Base-by-base conservation (phyloP, 2,888 invertebrate genomes). In the Thalpophila matura region DNA sequence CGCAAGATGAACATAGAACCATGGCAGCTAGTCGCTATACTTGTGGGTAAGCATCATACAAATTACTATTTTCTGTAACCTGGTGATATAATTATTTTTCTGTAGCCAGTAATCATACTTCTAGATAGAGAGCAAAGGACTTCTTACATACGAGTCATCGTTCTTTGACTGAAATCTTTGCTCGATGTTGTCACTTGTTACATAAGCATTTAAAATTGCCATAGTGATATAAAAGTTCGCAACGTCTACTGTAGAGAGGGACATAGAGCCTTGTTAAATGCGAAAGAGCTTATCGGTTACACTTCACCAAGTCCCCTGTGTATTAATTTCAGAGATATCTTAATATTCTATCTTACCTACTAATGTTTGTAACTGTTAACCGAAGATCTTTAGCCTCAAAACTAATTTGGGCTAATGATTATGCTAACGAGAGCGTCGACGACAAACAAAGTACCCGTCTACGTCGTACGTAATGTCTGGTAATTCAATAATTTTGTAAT, bases 21-120 rank as follows among this genome's bases (percentile, higher is more conserved):
- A 82, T 98, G 98, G 98, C 98, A 97, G 69, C 95, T 98, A 64
- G 97, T 98, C 60, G 97, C 98, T 80, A 98, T 98, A 86, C 96
- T 98, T 80, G 97, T 98, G 87, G 97, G 98, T 97, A 92, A 92
- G 90, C 45, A 35, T 22, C 79, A 14, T 29, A 16, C 10, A 47
- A 46, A 53, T 26, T 31, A 20, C 6, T 14, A 0, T 27, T 22
- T 20, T 22, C 3, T 38, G 29, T 12, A 22, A 31, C 20, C 27
- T 22, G 7, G 7, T 27, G 14, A 20, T 62, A 26, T 37, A 31
- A 16, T 14, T 33, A 24, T 26, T 26, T 20, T 53, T 24, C 18
- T 18, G n/a, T n/a, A 20, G 7, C 22, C 3, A 26, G 2, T 61
- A 38, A 27, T 27, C 14, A 64, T 54, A 22, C 6, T 22, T 18